A percentile compares a stretch with the other conserved stretches of the same genome.
These are phyloP conservation scores for Glareola pratincola DNA, from an alignment of 2,113 vertebrate genomes.

Conservation along the genomic window DNA sequence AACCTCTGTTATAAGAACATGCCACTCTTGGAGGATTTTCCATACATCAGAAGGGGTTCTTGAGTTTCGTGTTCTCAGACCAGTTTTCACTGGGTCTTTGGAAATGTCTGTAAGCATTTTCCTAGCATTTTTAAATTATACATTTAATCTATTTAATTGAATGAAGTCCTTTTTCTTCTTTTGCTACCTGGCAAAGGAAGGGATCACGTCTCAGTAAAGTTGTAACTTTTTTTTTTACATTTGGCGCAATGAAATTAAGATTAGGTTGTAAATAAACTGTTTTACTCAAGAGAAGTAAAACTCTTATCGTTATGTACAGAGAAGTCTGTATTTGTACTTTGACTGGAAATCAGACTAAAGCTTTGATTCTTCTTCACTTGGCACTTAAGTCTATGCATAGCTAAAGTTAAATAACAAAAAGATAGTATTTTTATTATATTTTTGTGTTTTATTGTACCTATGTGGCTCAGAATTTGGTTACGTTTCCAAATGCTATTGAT, in stretches of 20 bases:
- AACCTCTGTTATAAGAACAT: neutral
- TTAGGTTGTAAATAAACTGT: slow-evolving; percentile 6
- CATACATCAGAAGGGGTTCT: neutral
- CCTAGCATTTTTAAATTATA: neutral
- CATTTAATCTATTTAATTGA: neutral
- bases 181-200: slow-evolving; percentile 13
- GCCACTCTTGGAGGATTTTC: neutral
- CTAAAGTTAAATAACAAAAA: neutral
- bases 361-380: neutral
- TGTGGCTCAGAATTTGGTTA: neutral
- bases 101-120: neutral
- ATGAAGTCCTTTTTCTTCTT: neutral
- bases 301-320: neutral
- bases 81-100: neutral
- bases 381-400: neutral
- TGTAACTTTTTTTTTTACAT: neutral
- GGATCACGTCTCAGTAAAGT: neutral
- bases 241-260: slow-evolving; percentile 3
- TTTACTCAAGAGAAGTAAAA: neutral
- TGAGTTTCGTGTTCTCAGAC: neutral
- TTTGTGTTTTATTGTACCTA: neutral
- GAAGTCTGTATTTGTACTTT: neutral
- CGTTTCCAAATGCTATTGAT: neutral
- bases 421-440: neutral
- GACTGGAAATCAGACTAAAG: neutral